These are phyloP conservation scores for Choreutis nemorana DNA, from an alignment of 2,888 invertebrate species.

Conservation along the genomic window DNA sequence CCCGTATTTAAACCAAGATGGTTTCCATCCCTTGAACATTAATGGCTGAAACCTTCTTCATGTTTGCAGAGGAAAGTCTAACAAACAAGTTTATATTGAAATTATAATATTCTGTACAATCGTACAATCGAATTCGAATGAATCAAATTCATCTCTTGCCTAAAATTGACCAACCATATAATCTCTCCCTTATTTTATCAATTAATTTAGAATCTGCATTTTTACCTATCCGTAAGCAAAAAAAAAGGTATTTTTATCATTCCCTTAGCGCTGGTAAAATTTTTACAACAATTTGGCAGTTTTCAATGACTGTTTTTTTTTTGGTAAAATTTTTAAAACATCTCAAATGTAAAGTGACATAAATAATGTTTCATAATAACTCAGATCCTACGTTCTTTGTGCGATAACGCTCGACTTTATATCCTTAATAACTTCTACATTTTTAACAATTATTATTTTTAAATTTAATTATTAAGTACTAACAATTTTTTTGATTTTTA, in stretches of 20 bases:
- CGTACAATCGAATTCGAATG: no score
- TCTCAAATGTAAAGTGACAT: slow-evolving; percentile 3
- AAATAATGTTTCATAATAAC: slow-evolving; percentile 7
- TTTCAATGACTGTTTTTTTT: no score
- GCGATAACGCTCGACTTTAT: slow-evolving; percentile 52
- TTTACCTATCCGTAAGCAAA: slow-evolving; percentile 13
- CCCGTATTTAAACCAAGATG: no score
- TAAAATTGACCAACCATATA: slow-evolving; percentile 45
- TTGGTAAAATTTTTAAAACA: slow-evolving; percentile 14
- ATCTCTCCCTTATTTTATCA: slow-evolving; percentile 19
- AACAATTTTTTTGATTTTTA: slow-evolving; percentile 39
- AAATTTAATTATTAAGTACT: slow-evolving; percentile 14
- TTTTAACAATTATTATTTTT: slow-evolving; percentile 41
- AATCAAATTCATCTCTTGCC: no score
- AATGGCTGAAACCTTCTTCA: no score
- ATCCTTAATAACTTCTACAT: slow-evolving; percentile 32
- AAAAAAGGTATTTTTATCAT: no score
- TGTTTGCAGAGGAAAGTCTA: no score
- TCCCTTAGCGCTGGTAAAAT: no score
- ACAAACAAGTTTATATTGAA: no score
- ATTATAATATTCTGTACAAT: no score
- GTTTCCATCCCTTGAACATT: no score
- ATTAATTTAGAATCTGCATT: slow-evolving; percentile 41
- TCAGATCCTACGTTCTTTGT: slow-evolving; percentile 44
- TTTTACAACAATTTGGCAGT: slow-evolving; percentile 31